Percentiles rank a stretch among this genome's conserved stretches.
Evolutionary conservation across 2,113 vertebrate species (phyloP).

Genomic region (Takifugu bimaculatus): DNA sequence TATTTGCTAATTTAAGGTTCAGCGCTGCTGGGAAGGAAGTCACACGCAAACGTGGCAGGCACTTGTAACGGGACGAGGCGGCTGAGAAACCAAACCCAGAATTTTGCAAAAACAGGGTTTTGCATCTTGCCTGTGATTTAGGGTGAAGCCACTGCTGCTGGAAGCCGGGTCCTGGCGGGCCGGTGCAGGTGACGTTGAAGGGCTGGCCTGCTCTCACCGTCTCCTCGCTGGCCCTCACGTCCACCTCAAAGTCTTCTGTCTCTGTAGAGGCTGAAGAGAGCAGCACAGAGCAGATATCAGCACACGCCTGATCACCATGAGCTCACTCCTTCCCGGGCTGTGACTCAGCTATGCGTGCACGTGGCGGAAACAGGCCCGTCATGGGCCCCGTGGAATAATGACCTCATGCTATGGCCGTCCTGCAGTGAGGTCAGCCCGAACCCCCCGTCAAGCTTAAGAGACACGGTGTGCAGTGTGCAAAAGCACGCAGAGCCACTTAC

Average conservation of each 20-base stretch:
- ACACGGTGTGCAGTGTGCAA: neutral
- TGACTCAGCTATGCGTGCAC: slow-evolving; percentile 16
- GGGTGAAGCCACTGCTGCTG: slow-evolving; percentile 89
- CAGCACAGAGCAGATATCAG: slow-evolving; percentile 30
- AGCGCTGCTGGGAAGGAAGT: slow-evolving; percentile 36
- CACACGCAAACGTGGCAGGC: slow-evolving; percentile 29
- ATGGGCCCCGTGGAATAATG: slow-evolving; percentile 42
- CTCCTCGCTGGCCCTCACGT: slow-evolving; percentile 81
- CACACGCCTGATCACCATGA: slow-evolving; percentile 23
- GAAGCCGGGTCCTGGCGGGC: slow-evolving; percentile 77
- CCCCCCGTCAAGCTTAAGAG: slow-evolving; percentile 28
- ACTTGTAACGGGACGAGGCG: slow-evolving; percentile 8
- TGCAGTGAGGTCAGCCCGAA: slow-evolving; percentile 47
- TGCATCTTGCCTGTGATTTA: slow-evolving; percentile 77
- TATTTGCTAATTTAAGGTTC: slow-evolving; percentile 54
- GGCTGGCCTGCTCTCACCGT: slow-evolving; percentile 82
- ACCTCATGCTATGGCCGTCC: slow-evolving; percentile 43
- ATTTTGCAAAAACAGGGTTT: neutral
- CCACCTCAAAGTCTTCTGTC: slow-evolving; percentile 76
- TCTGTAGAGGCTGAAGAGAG: slow-evolving; percentile 45
- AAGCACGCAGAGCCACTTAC: slow-evolving; percentile 59
- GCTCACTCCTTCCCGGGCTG: slow-evolving; percentile 24
- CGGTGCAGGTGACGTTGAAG: slow-evolving; percentile 82
- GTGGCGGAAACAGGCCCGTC: slow-evolving; percentile 45
- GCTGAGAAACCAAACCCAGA: slow-evolving; percentile 2